Conservation (phyloP, 1,140 invertebrate species). For the Batillaria attramentaria region DNA sequence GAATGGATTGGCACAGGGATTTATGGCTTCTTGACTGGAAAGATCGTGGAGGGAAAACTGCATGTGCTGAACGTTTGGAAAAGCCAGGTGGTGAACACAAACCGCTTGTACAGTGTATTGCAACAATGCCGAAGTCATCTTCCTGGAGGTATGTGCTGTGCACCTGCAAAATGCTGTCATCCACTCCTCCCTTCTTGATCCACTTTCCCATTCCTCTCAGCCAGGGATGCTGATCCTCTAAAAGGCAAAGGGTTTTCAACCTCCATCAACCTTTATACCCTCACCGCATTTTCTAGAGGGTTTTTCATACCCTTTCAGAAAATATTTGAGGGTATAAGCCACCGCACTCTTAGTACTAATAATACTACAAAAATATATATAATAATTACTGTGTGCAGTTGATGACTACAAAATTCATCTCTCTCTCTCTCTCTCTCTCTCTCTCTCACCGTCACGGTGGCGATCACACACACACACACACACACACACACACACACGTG, state of each 20-base stretch:
- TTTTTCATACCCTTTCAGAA: background rate
- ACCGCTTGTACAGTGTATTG: background rate
- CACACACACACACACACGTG: background rate
- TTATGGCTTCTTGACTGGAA: background rate
- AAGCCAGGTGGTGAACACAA: background rate
- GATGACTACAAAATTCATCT: too few relatives aligned
- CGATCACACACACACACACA: background rate
- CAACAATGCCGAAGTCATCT: background rate
- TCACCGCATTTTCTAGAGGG: too few relatives aligned
- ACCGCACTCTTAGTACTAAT: too few relatives aligned
- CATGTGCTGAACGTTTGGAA: background rate
- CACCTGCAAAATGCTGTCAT: background rate
- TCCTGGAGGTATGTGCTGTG: background rate
- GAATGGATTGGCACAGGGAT: background rate
- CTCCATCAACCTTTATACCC: too few relatives aligned
- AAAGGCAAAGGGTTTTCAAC: too few relatives aligned
- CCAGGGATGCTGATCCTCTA: too few relatives aligned
- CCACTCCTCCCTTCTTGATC: background rate
- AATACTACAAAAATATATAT: too few relatives aligned
- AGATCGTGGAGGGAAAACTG: background rate
- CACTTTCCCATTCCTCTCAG: background rate
- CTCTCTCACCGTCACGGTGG: background rate
- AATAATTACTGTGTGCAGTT: too few relatives aligned
- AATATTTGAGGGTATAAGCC: too few relatives aligned
- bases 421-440: conserved; percentile 28